These are phyloP conservation scores for Tapirus terrestris DNA, from an alignment of 2,113 vertebrate genomes.

Conservation along the genomic window DNA sequence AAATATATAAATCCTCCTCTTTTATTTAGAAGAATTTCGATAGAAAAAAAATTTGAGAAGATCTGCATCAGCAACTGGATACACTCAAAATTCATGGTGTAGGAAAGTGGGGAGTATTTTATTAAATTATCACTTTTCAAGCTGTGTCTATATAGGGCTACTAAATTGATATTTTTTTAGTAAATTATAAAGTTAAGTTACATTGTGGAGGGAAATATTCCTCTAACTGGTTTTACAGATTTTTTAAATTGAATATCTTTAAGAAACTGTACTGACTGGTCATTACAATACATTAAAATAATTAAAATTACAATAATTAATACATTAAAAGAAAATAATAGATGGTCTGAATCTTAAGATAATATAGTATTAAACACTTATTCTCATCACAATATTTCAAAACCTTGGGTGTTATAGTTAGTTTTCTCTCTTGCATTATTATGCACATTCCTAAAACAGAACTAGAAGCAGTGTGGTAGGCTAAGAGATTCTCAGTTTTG, in stretches of 20 bases:
- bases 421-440: neutral
- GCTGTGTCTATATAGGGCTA: neutral
- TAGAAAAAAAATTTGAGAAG: neutral
- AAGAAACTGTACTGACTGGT: neutral
- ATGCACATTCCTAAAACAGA: neutral
- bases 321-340: neutral
- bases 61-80: neutral
- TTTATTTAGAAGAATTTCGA: neutral
- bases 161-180: neutral
- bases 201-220: neutral
- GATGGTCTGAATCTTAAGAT: conserved; percentile 14
- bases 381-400: neutral
- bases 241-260: conserved; percentile 14
- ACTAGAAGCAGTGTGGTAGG: neutral
- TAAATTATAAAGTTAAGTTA: conserved; percentile 43
- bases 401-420: conserved; percentile 2
- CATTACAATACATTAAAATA: conserved; percentile 33
- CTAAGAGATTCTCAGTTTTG: conserved; percentile 31
- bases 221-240: conserved; percentile 1
- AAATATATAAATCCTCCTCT: neutral
- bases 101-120: neutral
- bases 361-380: neutral
- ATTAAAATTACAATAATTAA: conserved; percentile 12
- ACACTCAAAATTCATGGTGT: neutral
- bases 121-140: conserved; percentile 38